Evolutionary conservation across 2,113 vertebrate genomes (phyloP).

Genomic region (Microcebus lehilahytsara): DNA sequence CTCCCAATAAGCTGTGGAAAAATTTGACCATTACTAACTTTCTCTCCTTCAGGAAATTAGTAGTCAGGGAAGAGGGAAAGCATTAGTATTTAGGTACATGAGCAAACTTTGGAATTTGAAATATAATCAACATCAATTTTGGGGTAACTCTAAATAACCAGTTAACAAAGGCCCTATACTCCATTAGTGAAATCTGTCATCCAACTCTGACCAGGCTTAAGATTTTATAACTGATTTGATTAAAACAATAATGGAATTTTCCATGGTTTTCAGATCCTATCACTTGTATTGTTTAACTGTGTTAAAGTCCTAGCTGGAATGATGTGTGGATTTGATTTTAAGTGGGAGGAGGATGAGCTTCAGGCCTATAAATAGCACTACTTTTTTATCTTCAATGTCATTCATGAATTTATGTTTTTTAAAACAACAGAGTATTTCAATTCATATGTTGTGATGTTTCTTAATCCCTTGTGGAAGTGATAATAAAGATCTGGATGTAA

Average conservation of each 20-base stretch:
- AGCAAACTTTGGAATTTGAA: constrained; percentile 27
- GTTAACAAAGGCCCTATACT: not conserved
- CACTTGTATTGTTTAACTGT: constrained; percentile 54
- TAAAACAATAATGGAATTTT: constrained; percentile 58
- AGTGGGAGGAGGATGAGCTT: not conserved
- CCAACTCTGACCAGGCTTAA: constrained; percentile 11
- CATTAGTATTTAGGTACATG: not conserved
- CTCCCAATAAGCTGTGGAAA: not conserved
- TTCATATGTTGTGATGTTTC: constrained; percentile 58
- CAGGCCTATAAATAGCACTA: constrained; percentile 62
- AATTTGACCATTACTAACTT: not conserved
- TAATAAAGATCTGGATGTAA: constrained; percentile 47
- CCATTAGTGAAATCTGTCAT: constrained; percentile 31
- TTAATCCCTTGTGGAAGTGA: constrained; percentile 65
- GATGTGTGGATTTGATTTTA: constrained; percentile 69
- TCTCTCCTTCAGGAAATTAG: not conserved
- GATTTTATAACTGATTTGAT: constrained; percentile 43
- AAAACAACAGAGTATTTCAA: constrained; percentile 63
- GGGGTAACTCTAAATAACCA: not conserved
- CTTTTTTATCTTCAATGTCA: constrained; percentile 71
- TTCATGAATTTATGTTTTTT: constrained; percentile 62
- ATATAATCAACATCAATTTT: constrained; percentile 1
- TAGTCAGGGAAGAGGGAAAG: not conserved
- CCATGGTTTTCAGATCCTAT: constrained; percentile 55
- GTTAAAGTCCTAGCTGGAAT: constrained; percentile 28